Base-by-base conservation (phyloP, 1,140 invertebrate genomes). In the Antheraea mylitta region DNA sequence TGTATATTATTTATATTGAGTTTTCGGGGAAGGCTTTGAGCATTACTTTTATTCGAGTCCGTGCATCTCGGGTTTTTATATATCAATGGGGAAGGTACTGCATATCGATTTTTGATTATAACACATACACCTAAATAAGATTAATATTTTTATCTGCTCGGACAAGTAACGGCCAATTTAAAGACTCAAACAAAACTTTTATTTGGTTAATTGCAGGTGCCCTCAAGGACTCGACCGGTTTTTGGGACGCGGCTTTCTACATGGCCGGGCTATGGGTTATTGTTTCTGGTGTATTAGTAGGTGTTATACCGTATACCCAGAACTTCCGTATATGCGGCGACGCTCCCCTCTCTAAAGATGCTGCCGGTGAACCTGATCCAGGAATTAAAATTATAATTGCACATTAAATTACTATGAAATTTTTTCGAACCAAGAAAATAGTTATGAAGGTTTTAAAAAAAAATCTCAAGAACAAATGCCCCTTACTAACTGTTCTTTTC, bases 251-350 rank as follows among this genome's bases (percentile, higher is more conserved):
- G 38, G 95, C 96, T 0, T 97, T 97, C 86, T 95, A 95, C 75
- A 92, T 96, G 74, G 95, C 96, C 62, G 96, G 96, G 8, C 85
- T 95, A 16, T 96, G 95, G 93, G 95, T 97, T 10, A 92, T 96
- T 18, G 75, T 98, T 1, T 96, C 96, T 60, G 97, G 97, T 10
- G 61, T 96, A 0, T 93, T 98, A 19, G 93, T 98, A 19, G 94
- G 93, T 0, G 84, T 95, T 6, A 94, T 96, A 76, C 94, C 95
- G 0, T 94, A 92, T 72, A 95, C 95, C 0, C 95, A 93, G 77
- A 96, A 95, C 81, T 93, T 94, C 70, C 93, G 94, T 53, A 94
- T 96, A 7, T 93, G 93, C 80, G 95, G 95, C 59, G 92, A 90
- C 48, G 94, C 94, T 16, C 94, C 94, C 0, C 82, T 95, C 3